These are phyloP conservation scores for Drosophila barbarae DNA, from an alignment of 2,888 invertebrate species.

Conservation along the genomic window DNA sequence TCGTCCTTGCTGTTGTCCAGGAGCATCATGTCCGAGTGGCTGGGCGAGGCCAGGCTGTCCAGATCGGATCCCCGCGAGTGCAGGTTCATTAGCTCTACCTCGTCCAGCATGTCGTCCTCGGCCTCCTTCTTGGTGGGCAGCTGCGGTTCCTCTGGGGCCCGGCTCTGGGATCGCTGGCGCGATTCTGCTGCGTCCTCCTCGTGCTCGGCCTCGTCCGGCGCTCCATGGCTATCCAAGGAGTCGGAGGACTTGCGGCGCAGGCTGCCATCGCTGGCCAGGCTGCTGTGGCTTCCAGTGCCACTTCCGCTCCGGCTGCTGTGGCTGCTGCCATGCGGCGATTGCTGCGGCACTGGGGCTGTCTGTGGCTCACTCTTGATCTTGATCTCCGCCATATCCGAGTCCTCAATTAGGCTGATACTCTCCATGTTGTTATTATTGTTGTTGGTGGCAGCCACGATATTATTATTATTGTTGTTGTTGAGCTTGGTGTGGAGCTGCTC, in stretches of 20 bases:
- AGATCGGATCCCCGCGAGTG: constrained; percentile 78
- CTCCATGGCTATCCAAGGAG: constrained; percentile 58
- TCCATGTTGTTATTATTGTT: constrained; percentile 74
- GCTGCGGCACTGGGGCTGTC: constrained; percentile 62
- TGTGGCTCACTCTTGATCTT: constrained; percentile 79
- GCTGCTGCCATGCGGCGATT: constrained; percentile 79
- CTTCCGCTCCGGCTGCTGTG: constrained; percentile 55
- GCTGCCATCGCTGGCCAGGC: constrained; percentile 59
- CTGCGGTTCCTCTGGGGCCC: constrained; percentile 24
- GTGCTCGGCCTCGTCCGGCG: constrained; percentile 50
- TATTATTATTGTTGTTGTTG: constrained; percentile 68
- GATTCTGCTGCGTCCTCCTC: constrained; percentile 20
- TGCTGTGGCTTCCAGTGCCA: constrained; percentile 38
- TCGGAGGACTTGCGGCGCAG: constrained; percentile 72
- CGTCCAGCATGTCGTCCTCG: constrained; percentile 77
- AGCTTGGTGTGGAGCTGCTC: constrained; percentile 66
- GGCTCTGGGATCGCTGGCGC: constrained; percentile 21
- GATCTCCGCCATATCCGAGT: constrained; percentile 69
- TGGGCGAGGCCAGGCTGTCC: constrained; percentile 82
- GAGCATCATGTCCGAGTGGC: constrained; percentile 80
- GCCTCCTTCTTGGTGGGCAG: constrained; percentile 77
- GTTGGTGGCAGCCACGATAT: constrained; percentile 63
- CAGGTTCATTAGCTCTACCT: constrained; percentile 78
- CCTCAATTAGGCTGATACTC: constrained; percentile 80
- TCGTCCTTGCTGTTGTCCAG: constrained; percentile 84